These are phyloP conservation scores for Mongoloraphidia duomilia DNA, from an alignment of 2,888 invertebrate species.

Conservation along the genomic window DNA sequence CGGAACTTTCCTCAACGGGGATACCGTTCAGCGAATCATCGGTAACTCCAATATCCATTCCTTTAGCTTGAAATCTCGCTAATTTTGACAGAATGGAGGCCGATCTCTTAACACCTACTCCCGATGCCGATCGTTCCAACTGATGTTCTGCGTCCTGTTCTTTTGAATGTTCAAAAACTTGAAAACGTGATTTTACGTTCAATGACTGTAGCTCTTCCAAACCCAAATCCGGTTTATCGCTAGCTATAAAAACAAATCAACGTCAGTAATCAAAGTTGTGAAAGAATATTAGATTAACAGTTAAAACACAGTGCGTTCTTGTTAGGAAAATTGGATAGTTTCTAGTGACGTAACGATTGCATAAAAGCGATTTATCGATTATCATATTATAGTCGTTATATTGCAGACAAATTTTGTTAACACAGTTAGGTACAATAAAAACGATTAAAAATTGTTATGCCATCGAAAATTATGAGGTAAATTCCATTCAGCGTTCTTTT, in stretches of 20 bases:
- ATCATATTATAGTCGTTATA: too few species aligned
- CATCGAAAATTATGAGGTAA: too few species aligned
- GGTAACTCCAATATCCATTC: constrained; percentile 65
- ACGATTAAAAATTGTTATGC: too few species aligned
- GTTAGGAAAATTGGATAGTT: too few species aligned
- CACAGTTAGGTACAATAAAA: too few species aligned
- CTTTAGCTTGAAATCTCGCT: constrained; percentile 71
- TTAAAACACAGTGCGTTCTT: background rate
- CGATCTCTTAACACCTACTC: constrained; percentile 47
- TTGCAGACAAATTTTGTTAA: too few species aligned
- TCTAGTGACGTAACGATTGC: too few species aligned
- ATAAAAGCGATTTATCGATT: too few species aligned
- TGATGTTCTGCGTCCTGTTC: constrained; percentile 28
- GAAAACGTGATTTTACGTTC: constrained; percentile 73
- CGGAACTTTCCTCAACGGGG: constrained; percentile 53
- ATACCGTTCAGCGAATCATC: constrained; percentile 64
- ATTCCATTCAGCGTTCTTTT: too few species aligned
- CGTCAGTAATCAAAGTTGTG: background rate
- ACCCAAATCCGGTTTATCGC: constrained; percentile 74
- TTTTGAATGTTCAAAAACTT: constrained; percentile 58
- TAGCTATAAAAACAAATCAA: constrained; percentile 38
- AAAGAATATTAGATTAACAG: constrained; percentile 3
- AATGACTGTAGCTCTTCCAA: constrained; percentile 66
- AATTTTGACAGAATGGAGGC: constrained; percentile 65
- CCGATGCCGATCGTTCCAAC: constrained; percentile 34